phyloP scores from a whole-genome alignment of 2,797 vertebrate genomes.

The Lepilemur ruficaudatus region DNA sequence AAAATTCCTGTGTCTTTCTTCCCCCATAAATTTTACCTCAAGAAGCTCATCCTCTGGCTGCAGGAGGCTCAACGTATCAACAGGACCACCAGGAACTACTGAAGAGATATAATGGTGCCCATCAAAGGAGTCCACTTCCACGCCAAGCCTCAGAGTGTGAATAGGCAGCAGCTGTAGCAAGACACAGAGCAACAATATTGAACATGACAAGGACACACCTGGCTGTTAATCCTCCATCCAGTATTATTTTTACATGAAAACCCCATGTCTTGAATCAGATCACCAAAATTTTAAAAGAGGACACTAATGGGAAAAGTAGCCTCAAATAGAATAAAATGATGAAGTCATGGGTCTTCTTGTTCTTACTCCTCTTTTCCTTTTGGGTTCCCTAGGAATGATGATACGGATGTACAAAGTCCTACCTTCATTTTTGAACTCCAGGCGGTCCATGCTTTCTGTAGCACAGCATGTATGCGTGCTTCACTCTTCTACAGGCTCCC shows the following conservation, averaged over 20 bases:
- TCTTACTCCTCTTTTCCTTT: not conserved
- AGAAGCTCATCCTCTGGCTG: slow-evolving; percentile 95
- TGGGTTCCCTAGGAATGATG: not conserved
- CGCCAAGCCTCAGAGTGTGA: slow-evolving; percentile 94
- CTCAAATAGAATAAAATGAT: not conserved
- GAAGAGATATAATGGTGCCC: slow-evolving; percentile 98
- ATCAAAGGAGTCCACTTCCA: slow-evolving; percentile 96
- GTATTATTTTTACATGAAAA: not conserved
- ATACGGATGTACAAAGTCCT: not conserved
- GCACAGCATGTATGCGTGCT: not conserved
- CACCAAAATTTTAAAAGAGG: not conserved
- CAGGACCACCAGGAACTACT: slow-evolving; percentile 90
- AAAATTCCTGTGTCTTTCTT: not conserved
- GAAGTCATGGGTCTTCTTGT: not conserved
- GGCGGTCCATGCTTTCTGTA: not conserved
- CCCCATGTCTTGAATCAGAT: not conserved
- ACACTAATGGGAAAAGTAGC: not conserved
- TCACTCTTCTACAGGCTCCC: not conserved
- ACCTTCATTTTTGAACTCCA: not conserved
- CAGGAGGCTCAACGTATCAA: slow-evolving; percentile 89
- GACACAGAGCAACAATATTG: slow-evolving; percentile 14
- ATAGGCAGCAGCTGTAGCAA: slow-evolving; percentile 91
- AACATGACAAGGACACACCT: not conserved
- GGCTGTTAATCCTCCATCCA: not conserved
- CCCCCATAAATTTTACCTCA: slow-evolving; percentile 87